These are phyloP conservation scores for Meloidogyne floridensis DNA, from an alignment of 1,140 invertebrate species.

Conservation along the genomic window DNA sequence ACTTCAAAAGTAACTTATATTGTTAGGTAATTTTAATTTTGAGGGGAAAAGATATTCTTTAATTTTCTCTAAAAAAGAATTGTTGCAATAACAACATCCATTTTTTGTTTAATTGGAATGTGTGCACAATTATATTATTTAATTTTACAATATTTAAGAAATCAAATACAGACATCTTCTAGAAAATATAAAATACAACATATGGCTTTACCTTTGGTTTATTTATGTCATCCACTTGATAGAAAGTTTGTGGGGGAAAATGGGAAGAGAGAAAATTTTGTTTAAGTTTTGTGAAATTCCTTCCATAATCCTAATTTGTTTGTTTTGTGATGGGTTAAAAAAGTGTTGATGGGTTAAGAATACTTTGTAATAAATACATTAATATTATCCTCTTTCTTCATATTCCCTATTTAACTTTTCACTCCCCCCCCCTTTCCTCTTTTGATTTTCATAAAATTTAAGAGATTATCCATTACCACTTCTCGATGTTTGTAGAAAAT, in stretches of 20 bases:
- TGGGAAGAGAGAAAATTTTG: too few species aligned
- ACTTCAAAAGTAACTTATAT: conserved; percentile 19
- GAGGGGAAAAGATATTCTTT: not conserved
- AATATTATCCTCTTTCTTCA: too few species aligned
- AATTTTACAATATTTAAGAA: conserved; percentile 29
- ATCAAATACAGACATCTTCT: conserved; percentile 28
- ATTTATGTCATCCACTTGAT: conserved; percentile 32
- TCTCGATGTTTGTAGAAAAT: conserved; percentile 12
- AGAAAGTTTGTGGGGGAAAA: not conserved
- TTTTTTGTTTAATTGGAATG: conserved; percentile 22
- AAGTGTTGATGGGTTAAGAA: too few species aligned
- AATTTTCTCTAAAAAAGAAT: not conserved
- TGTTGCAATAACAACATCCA: not conserved
- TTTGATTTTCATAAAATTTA: not conserved
- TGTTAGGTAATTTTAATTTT: conserved; percentile 28
- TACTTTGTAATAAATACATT: too few species aligned
- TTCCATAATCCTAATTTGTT: too few species aligned
- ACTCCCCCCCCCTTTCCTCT: too few species aligned
- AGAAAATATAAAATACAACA: conserved; percentile 23
- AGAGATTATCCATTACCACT: conserved; percentile 14
- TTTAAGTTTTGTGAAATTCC: too few species aligned
- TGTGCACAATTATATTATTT: conserved; percentile 34
- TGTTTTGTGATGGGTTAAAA: too few species aligned
- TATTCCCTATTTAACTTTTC: too few species aligned
- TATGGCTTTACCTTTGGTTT: conserved; percentile 33